These are phyloP conservation scores for Sinocyclocheilus anophthalmus DNA, from an alignment of 2,113 vertebrate genomes.

Conservation along the genomic window DNA sequence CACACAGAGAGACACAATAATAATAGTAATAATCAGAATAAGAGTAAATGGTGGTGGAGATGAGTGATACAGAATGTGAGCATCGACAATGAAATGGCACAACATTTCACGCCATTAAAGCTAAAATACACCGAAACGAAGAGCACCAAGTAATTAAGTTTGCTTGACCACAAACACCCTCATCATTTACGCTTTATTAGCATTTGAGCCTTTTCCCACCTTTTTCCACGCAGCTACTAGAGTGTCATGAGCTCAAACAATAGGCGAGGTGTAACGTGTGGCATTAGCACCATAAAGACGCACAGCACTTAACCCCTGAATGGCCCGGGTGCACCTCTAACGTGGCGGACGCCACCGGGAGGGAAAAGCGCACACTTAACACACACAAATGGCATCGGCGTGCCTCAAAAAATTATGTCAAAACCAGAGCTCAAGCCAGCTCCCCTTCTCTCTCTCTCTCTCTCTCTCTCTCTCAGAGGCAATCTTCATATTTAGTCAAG, in stretches of 20 bases:
- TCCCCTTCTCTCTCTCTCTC: slow-evolving; percentile 4
- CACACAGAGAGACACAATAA: background rate
- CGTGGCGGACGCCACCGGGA: no score
- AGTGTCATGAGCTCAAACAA: slow-evolving; percentile 27
- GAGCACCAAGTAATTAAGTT: slow-evolving; percentile 29
- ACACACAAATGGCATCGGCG: slow-evolving; percentile 31
- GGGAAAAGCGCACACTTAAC: slow-evolving; percentile 52
- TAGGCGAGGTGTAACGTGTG: background rate
- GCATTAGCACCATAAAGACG: slow-evolving; percentile 26
- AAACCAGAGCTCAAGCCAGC: slow-evolving; percentile 21
- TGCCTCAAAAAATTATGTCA: background rate
- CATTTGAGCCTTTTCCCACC: background rate
- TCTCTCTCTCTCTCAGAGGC: slow-evolving; percentile 29
- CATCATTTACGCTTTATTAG: slow-evolving; percentile 42
- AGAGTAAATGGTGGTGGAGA: background rate
- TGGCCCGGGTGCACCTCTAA: slow-evolving; percentile 67
- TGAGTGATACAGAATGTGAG: background rate
- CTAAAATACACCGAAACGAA: background rate
- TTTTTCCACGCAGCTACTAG: slow-evolving; percentile 22
- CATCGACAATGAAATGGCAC: background rate
- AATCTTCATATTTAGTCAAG: slow-evolving; percentile 76
- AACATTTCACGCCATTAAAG: slow-evolving; percentile 30
- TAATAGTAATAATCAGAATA: background rate
- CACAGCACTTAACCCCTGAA: slow-evolving; percentile 70
- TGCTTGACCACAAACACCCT: slow-evolving; percentile 12